A percentile compares a stretch with the other conserved stretches of the same genome.
Evolutionary conservation across 2,888 invertebrate genomes (phyloP).

Genomic region (Ophioninae sp.): DNA sequence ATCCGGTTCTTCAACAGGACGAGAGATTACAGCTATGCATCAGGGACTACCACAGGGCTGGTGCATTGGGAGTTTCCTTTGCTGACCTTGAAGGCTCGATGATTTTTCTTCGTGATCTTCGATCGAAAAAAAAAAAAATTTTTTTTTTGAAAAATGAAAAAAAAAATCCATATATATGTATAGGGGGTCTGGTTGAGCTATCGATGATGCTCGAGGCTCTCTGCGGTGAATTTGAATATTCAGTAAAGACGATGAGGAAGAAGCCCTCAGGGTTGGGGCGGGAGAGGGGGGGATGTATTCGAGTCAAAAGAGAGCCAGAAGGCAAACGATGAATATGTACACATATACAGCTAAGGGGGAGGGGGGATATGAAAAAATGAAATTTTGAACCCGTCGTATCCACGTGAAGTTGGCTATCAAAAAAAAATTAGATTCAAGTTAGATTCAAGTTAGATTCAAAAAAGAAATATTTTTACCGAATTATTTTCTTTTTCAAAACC

Average conservation of each 20-base stretch:
- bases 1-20: not conserved
- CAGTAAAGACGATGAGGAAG: conserved; percentile 55
- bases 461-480: too few species aligned
- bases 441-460: too few species aligned
- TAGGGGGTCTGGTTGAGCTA: conserved; percentile 33
- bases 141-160: too few species aligned
- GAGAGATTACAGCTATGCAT: not conserved
- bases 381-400: too few species aligned
- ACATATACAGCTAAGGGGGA: not conserved
- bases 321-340: conserved; percentile 24
- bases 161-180: not conserved
- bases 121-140: conserved; percentile 15
- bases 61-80: conserved; percentile 17
- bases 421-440: too few species aligned
- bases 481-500: too few species aligned
- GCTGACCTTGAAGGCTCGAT: conserved; percentile 18
- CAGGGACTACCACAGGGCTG: not conserved
- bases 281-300: conserved; percentile 65
- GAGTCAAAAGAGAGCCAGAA: conserved; percentile 52
- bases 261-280: too few species aligned
- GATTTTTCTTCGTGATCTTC: conserved; percentile 10
- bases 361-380: not conserved
- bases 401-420: too few species aligned
- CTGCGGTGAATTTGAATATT: conserved; percentile 63
- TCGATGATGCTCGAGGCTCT: conserved; percentile 52